Evolutionary conservation across 2,797 vertebrate genomes (phyloP), one percentile per base, ranked within the genome.

Genomic region (Brotogeris chrysoptera): DNA sequence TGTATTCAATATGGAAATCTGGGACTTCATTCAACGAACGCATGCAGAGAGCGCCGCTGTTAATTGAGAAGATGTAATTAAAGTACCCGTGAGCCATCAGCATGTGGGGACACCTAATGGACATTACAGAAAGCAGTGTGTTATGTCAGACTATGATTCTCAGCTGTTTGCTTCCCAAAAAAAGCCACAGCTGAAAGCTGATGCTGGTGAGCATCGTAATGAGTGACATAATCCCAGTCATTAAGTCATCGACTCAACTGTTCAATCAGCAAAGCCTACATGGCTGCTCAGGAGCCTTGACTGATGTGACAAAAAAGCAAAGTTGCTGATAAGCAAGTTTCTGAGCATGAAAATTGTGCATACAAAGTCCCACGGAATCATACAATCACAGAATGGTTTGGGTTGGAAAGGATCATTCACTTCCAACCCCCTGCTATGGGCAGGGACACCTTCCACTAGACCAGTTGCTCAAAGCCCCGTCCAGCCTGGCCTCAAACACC

Each of bases 1-100:
- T 88, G 46, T 39, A 44, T 63, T 95, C 93, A 83, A 6, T 55
- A 89, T 52, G 47, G 89, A 96, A 94, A 94, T 94, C 57, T 68
- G 92, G 85, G 91, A 47, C 59, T 80, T 74, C 39, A 49, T 76
- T 93, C 92, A 93, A 79, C 4, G 63, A 96, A 76, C 0, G 1
- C 85, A 88, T 7, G 80, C 93, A 86, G 92, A 93, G 95, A 5
- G 1, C 6, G 0, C 81, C 4, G 4, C 65, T 66, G 85, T 84
- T 96, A 93, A 96, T 90, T 89, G 65, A 63, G 53, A 78, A 79
- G 65, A 80, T 82, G 80, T 80, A 95, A 95, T 95, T 97, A 90
- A 88, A 94, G 85, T 64, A 86, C 57, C 73, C 85, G 84, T 0
- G 0, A 89, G 87, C 80, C 44, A 19, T 64, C 95, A 96, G 91